These are phyloP conservation scores for Drosophila rufa DNA, from an alignment of 1,140 invertebrate species.

Conservation along the genomic window DNA sequence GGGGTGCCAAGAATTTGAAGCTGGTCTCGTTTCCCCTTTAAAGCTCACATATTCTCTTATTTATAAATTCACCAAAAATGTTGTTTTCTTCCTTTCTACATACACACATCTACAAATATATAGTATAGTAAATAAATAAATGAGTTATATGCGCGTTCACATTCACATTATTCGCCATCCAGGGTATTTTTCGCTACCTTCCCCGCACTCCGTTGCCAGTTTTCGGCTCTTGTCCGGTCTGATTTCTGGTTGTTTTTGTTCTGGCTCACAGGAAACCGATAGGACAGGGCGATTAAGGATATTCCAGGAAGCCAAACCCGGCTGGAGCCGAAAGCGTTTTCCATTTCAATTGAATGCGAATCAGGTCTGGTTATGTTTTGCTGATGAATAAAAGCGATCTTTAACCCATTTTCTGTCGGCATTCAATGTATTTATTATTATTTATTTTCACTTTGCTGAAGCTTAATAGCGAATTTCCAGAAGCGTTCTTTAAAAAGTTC, in stretches of 20 bases:
- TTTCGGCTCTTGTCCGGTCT: constrained; percentile 62
- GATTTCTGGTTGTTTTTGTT: constrained; percentile 50
- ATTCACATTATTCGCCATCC: constrained; percentile 70
- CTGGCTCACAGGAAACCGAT: constrained; percentile 74
- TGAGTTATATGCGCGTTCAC: constrained; percentile 77
- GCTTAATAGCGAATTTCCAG: neutral
- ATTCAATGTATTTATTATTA: neutral
- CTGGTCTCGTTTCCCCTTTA: constrained; percentile 17
- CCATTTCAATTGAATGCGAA: constrained; percentile 66
- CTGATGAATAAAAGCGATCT: constrained; percentile 26
- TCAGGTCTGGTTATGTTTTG: constrained; percentile 12
- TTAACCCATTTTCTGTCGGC: constrained; percentile 9
- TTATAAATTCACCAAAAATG: constrained; percentile 32
- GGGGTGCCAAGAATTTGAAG: neutral
- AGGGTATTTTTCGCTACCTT: constrained; percentile 36
- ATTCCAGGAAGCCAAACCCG: constrained; percentile 46
- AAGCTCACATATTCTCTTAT: constrained; percentile 20
- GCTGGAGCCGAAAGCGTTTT: constrained; percentile 33
- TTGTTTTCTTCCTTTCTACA: constrained; percentile 18
- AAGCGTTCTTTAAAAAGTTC: neutral
- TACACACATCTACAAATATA: constrained; percentile 4
- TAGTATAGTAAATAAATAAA: constrained; percentile 76
- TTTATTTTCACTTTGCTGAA: neutral
- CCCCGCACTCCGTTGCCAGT: constrained; percentile 25
- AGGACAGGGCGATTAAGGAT: constrained; percentile 77